Evolutionary conservation across 2,888 invertebrate species (phyloP), one percentile per base, ranked within the genome.

Genomic region (Scaptomyza parva): DNA sequence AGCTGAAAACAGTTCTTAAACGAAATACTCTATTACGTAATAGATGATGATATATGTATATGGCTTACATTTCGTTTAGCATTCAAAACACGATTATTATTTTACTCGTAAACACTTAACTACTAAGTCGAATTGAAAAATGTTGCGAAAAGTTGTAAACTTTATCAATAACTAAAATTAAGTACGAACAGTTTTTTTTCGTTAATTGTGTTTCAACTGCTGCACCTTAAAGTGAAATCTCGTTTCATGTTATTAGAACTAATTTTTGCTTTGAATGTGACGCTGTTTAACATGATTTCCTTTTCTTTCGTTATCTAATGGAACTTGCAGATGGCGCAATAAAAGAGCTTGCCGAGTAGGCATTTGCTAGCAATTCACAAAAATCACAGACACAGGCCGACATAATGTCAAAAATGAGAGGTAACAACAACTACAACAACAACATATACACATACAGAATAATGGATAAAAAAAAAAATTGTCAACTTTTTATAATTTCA

Each of bases 391-490:
- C 41, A 44, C 47, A n/a, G n/a, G 60, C 59, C 24, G 48, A 44
- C 12, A 66, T 35, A 28, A 83, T 87, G 83, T 77, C 83, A 20
- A 84, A 84, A 83, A 82, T 87, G 70, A 79, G 83, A 86, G 83
- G 83, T 84, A 73, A 62, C 2, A 50, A 4, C 26, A 6, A 9
- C 11, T 17, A 20, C 6, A 40, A 12, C 3, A 20, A 2, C 1
- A 0, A 2, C 30, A 30, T 1, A 1, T 26, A 26, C 26, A 26
- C 26, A 22, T 22, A 26, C 6, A 26, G 24, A 24, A 24, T 2
- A 26, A 26, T 8, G 9, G n/a, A n/a, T n/a, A n/a, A n/a, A n/a
- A n/a, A n/a, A n/a, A n/a, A n/a, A n/a, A n/a, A n/a, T n/a, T n/a
- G n/a, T n/a, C n/a, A n/a, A n/a, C n/a, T n/a, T n/a, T n/a, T n/a